A percentile compares a stretch with the other conserved stretches of the same genome.
These are phyloP conservation scores for Eurytoma adleriae DNA, from an alignment of 2,888 invertebrate species.

Conservation along the genomic window DNA sequence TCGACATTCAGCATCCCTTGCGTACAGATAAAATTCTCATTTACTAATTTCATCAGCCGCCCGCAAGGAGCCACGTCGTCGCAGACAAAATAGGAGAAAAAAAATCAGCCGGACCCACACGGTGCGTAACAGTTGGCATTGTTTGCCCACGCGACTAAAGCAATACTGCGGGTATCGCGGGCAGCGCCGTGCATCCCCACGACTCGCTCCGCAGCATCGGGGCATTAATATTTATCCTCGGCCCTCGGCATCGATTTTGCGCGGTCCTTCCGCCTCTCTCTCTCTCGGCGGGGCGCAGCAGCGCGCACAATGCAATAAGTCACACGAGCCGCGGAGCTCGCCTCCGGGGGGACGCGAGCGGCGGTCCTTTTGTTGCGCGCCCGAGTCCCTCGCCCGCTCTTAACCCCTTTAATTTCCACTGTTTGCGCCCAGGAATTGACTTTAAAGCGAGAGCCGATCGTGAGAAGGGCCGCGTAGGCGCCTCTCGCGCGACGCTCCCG, in stretches of 20 bases:
- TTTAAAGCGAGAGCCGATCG: neutral
- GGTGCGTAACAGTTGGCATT: constrained; percentile 17
- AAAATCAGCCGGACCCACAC: neutral
- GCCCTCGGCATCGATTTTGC: constrained; percentile 15
- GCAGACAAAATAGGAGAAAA: too few relatives aligned
- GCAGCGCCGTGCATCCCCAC: too few relatives aligned
- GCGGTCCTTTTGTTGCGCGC: neutral
- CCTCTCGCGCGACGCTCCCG: too few relatives aligned
- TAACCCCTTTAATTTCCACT: constrained; percentile 29
- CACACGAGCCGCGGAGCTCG: constrained; percentile 1
- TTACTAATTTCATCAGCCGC: neutral
- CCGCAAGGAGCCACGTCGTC: neutral
- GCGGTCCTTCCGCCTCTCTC: neutral
- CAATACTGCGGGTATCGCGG: too few relatives aligned
- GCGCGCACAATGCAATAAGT: constrained; percentile 5
- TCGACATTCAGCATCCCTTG: too few relatives aligned
- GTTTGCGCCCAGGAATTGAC: constrained; percentile 17
- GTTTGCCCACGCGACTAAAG: neutral
- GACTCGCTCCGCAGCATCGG: neutral
- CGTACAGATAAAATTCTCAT: too few relatives aligned
- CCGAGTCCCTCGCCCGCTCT: neutral
- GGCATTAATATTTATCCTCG: neutral
- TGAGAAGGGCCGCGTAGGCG: too few relatives aligned
- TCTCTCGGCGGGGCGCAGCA: too few relatives aligned
- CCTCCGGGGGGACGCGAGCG: neutral